Conservation (phyloP, 1,140 invertebrate genomes). For the Polyergus mexicanus region DNA sequence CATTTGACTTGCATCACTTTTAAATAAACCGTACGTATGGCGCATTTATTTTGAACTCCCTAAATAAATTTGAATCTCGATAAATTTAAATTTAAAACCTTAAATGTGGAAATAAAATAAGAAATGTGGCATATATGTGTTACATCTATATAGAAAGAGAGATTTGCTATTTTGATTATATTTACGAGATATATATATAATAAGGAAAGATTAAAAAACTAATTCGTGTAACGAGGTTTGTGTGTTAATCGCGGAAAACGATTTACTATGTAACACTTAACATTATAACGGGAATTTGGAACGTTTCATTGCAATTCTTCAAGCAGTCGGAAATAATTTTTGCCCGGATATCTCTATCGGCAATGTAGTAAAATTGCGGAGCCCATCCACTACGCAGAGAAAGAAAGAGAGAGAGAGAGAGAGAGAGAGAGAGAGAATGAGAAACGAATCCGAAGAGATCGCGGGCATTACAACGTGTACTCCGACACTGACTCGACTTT, state of each 20-base stretch:
- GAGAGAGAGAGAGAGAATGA: neutral
- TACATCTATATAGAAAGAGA: neutral
- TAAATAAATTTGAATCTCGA: slow-evolving; percentile 28
- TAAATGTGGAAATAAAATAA: slow-evolving; percentile 7
- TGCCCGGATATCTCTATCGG: slow-evolving; percentile 29
- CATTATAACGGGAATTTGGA: neutral
- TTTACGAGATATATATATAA: neutral
- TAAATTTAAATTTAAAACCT: slow-evolving; percentile 19
- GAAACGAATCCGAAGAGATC: slow-evolving; percentile 51
- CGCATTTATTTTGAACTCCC: slow-evolving; percentile 26
- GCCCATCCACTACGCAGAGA: neutral
- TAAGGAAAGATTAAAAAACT: neutral
- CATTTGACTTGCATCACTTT: slow-evolving; percentile 56
- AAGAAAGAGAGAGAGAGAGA: slow-evolving; percentile 8
- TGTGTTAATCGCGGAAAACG: neutral
- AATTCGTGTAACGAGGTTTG: neutral
- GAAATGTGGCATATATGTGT: neutral
- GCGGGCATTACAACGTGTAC: slow-evolving; percentile 65
- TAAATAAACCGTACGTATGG: slow-evolving; percentile 60
- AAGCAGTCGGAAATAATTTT: slow-evolving; percentile 40
- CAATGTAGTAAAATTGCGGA: slow-evolving; percentile 43
- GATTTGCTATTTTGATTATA: neutral
- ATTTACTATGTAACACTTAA: neutral
- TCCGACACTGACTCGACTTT: slow-evolving; percentile 46
- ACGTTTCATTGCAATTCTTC: slow-evolving; percentile 1